These are phyloP conservation scores for Gallirallus australis DNA, from an alignment of 2,797 vertebrate species.

Conservation along the genomic window DNA sequence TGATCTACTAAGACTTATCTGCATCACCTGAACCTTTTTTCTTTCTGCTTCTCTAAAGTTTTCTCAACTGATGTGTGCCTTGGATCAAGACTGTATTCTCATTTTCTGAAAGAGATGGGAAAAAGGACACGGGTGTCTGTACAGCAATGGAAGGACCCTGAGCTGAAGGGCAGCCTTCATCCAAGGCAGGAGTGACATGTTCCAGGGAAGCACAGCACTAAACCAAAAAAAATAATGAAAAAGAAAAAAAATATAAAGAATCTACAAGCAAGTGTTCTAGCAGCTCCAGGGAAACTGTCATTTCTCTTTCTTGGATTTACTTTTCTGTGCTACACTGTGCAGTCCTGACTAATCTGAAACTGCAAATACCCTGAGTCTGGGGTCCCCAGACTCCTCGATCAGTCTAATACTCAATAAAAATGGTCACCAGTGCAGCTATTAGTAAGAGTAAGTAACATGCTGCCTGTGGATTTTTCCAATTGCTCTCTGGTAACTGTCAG, in stretches of 20 bases:
- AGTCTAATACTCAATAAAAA: conserved; percentile 47
- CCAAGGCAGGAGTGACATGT: background rate
- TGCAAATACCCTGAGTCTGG: background rate
- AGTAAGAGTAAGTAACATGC: conserved; percentile 15
- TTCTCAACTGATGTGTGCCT: background rate
- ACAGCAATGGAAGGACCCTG: background rate
- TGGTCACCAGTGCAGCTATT: conserved; percentile 6
- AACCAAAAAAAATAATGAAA: background rate
- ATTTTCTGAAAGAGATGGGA: background rate
- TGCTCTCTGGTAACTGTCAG: conserved; percentile 40
- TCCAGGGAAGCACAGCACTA: background rate
- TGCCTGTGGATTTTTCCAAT: conserved; percentile 40
- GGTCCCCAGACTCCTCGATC: background rate
- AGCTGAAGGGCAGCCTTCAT: background rate
- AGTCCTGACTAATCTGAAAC: conserved; percentile 8
- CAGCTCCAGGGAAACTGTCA: background rate
- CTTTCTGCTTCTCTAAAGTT: background rate
- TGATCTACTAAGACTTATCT: background rate
- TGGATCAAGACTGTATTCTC: background rate
- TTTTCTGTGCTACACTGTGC: background rate
- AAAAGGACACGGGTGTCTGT: rapidly evolving
- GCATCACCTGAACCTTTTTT: background rate
- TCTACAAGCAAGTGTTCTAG: background rate
- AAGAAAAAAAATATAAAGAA: background rate
- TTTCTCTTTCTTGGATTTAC: conserved; percentile 30